Conservation (phyloP, 1,140 invertebrate species). For the Acyrthosiphon pisum region DNA sequence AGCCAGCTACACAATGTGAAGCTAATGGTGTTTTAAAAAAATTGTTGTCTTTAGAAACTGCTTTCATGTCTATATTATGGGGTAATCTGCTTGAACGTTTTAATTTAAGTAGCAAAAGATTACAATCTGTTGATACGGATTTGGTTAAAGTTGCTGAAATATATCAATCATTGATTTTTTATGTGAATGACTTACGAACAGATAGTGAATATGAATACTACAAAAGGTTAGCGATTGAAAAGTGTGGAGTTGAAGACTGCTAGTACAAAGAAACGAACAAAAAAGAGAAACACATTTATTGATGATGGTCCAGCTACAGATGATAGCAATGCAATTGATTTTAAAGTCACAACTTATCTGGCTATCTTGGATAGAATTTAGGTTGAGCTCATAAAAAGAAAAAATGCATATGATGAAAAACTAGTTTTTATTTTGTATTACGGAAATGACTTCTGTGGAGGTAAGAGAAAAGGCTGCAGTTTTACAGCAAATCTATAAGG, state of each 20-base stretch:
- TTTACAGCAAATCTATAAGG: too few relatives aligned
- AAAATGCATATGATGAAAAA: neutral
- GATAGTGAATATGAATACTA: neutral
- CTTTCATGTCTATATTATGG: neutral
- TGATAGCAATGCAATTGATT: neutral
- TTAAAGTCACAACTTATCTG: neutral
- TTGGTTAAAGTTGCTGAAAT: neutral
- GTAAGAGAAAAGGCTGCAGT: too few relatives aligned
- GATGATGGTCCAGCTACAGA: neutral
- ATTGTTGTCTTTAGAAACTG: neutral
- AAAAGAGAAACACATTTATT: neutral
- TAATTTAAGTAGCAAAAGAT: neutral
- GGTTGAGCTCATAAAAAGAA: neutral
- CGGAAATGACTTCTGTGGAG: too few relatives aligned
- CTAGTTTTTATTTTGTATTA: too few relatives aligned
- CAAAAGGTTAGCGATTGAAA: neutral
- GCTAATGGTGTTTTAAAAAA: neutral
- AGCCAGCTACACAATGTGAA: neutral
- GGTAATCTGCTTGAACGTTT: neutral
- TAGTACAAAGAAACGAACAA: neutral
- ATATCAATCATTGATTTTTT: neutral
- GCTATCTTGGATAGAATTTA: neutral
- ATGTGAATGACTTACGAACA: neutral
- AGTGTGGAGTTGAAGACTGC: neutral
- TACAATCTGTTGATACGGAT: neutral